Evolutionary conservation across 2,888 invertebrate species (phyloP).

Genomic region (Cybosia mesomella): DNA sequence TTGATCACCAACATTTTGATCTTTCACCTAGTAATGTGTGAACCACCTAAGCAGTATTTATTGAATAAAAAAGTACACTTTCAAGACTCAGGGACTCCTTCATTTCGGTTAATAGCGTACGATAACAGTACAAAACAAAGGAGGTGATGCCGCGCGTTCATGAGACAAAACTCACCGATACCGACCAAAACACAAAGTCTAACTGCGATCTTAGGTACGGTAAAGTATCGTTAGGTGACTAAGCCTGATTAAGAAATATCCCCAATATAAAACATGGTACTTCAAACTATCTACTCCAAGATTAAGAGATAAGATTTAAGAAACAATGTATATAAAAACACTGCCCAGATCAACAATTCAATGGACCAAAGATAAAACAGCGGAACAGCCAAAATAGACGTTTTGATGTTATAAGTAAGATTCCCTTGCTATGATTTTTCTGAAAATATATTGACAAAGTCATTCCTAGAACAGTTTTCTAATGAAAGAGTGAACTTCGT

Average conservation of each 20-base stretch:
- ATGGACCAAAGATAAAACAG: neutral
- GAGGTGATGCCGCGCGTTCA: neutral
- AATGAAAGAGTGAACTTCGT: neutral
- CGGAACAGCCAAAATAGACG: neutral
- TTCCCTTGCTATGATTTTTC: neutral
- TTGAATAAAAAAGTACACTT: no score
- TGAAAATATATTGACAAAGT: neutral
- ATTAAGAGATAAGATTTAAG: no score
- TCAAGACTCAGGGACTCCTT: no score
- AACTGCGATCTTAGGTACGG: neutral
- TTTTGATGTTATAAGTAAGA: neutral
- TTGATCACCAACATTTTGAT: no score
- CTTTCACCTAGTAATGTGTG: neutral
- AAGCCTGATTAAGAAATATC: no score
- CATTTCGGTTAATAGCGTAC: no score
- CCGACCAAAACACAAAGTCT: neutral
- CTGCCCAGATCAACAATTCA: neutral
- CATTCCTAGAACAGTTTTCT: neutral
- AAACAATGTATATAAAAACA: neutral
- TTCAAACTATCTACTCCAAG: no score
- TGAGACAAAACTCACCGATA: neutral
- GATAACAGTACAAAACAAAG: no score
- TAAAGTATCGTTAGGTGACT: no score
- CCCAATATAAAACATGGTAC: no score
- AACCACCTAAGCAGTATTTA: no score